phyloP scores from a whole-genome alignment of 1,140 invertebrate species.

The Penaeus indicus region DNA sequence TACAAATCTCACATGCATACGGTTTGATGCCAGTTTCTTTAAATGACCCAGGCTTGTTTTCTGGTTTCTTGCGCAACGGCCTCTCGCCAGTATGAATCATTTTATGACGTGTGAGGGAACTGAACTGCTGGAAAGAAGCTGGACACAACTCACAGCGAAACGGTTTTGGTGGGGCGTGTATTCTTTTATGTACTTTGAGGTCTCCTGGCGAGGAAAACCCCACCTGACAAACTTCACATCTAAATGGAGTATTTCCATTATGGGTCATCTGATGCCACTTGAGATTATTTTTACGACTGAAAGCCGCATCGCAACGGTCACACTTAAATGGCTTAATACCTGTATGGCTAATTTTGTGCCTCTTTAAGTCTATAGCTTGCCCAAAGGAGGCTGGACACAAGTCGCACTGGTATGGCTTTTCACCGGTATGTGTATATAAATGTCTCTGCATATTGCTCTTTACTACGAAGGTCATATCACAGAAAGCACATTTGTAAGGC shows the following conservation, averaged over 20 bases:
- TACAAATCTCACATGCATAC: conserved; percentile 59
- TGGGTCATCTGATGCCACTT: conserved; percentile 66
- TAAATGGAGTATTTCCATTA: conserved; percentile 60
- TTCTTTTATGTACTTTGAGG: conserved; percentile 72
- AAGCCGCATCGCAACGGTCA: conserved; percentile 64
- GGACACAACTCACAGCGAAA: conserved; percentile 73
- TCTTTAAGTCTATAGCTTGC: conserved; percentile 65
- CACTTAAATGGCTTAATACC: conserved; percentile 67
- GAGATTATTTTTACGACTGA: conserved; percentile 66
- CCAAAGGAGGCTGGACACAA: conserved; percentile 74
- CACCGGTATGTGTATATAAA: conserved; percentile 67
- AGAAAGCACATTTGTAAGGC: conserved; percentile 68
- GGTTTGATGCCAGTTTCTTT: conserved; percentile 58
- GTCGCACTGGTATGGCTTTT: conserved; percentile 72
- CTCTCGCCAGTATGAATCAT: conserved; percentile 66
- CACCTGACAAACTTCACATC: conserved; percentile 64
- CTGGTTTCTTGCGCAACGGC: conserved; percentile 50
- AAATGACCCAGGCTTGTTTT: conserved; percentile 48
- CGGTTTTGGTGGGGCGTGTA: conserved; percentile 72
- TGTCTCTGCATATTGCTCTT: conserved; percentile 68
- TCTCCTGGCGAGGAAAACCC: conserved; percentile 68
- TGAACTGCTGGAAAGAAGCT: conserved; percentile 62
- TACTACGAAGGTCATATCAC: conserved; percentile 68
- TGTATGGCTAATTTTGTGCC: conserved; percentile 66
- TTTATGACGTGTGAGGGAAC: conserved; percentile 63